Percentiles rank a stretch among this genome's conserved stretches.
Conservation (phyloP, 2,888 invertebrate species). For the Polyploca ridens region DNA sequence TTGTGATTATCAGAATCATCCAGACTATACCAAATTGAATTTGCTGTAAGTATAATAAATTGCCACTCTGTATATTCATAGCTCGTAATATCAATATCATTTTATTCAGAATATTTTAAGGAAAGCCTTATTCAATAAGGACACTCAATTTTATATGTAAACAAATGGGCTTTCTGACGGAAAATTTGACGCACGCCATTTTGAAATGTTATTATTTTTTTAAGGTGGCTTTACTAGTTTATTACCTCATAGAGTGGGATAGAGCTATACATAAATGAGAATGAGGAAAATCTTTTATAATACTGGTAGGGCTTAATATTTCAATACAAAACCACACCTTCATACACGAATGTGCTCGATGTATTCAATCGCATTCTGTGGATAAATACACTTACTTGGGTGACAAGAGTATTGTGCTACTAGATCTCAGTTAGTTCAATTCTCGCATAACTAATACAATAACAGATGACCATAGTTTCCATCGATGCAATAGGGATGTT, state of each 20-base stretch:
- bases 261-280: not conserved
- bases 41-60: not conserved
- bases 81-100: constrained; percentile 5
- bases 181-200: constrained; percentile 19
- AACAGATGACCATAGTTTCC: not conserved
- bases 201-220: constrained; percentile 22
- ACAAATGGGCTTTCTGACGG: constrained; percentile 25
- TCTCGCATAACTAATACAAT: not conserved
- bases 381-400: not conserved
- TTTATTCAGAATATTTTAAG: constrained; percentile 11
- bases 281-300: not conserved
- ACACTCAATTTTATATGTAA: constrained; percentile 38
- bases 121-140: constrained; percentile 23
- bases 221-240: not conserved
- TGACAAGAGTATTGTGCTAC: not conserved
- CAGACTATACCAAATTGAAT: not conserved
- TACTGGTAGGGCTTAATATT: not conserved
- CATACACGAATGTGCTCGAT: not conserved
- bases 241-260: not conserved
- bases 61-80: constrained; percentile 4
- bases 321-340: not conserved
- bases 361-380: not conserved
- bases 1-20: too few relatives aligned
- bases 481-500: too few relatives aligned
- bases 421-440: not conserved